A percentile compares a stretch with the other conserved stretches of the same genome.
Evolutionary conservation across 1,140 invertebrate species (phyloP).

Genomic region (Drosophila nannoptera): DNA sequence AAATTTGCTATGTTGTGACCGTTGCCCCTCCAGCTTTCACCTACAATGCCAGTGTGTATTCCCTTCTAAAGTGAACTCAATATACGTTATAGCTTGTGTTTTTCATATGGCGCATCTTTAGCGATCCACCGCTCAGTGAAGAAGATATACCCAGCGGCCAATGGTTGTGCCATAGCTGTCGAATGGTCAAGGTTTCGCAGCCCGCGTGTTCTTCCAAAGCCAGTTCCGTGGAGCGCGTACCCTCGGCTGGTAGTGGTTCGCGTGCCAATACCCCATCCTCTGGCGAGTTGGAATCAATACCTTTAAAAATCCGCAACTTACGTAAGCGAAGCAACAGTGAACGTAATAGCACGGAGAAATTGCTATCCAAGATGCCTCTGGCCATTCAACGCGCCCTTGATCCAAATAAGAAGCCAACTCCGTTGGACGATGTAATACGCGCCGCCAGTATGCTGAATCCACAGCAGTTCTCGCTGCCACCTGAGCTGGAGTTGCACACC

Average conservation of each 20-base stretch:
- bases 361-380: constrained; percentile 64
- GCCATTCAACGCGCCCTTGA: constrained; percentile 70
- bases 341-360: constrained; percentile 70
- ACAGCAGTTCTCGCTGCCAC: constrained; percentile 91
- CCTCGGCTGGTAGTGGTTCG: constrained; percentile 55
- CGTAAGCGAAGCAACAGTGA: constrained; percentile 76
- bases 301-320: constrained; percentile 72
- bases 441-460: constrained; percentile 92
- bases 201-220: constrained; percentile 62
- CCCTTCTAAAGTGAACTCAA: not conserved
- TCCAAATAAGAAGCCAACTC: constrained; percentile 81
- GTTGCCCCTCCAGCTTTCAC: constrained; percentile 96
- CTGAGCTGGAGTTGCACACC: constrained; percentile 87
- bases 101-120: constrained; percentile 76
- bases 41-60: constrained; percentile 92
- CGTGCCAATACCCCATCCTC: constrained; percentile 69
- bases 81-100: not conserved
- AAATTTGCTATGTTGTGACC: constrained; percentile 96
- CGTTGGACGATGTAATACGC: constrained; percentile 87
- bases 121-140: constrained; percentile 93
- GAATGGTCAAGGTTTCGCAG: constrained; percentile 71
- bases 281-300: constrained; percentile 67
- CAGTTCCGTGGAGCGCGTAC: constrained; percentile 70
- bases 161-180: constrained; percentile 93
- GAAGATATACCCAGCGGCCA: constrained; percentile 93